Evolutionary conservation across 1,140 invertebrate genomes (phyloP).

Genomic region (Ganaspis sp.): DNA sequence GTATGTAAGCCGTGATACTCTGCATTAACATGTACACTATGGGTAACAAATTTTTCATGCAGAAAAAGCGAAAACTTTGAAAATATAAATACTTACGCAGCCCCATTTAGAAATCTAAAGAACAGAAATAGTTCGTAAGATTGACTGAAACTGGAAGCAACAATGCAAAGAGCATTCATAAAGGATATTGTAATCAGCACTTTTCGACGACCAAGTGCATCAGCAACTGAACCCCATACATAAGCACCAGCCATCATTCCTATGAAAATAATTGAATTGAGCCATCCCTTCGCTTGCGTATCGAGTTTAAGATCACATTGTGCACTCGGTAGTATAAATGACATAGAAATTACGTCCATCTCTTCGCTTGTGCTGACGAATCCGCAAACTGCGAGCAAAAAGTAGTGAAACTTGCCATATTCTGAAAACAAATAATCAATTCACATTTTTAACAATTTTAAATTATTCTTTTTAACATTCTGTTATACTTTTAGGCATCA

Average conservation of each 20-base stretch:
- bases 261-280: conserved; percentile 90
- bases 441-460: too few relatives aligned
- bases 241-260: conserved; percentile 96
- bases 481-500: too few relatives aligned
- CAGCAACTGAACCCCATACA: conserved; percentile 92
- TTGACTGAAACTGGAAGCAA: conserved; percentile 91
- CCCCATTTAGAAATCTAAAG: conserved; percentile 92
- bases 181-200: conserved; percentile 92
- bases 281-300: conserved; percentile 92
- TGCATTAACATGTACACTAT: too few relatives aligned
- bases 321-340: conserved; percentile 94
- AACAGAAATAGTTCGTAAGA: conserved; percentile 91
- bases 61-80: too few relatives aligned
- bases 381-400: conserved; percentile 91
- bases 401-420: conserved; percentile 94
- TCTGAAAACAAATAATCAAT: conserved; percentile 77
- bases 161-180: conserved; percentile 92
- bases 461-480: too few relatives aligned
- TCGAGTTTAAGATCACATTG: conserved; percentile 93
- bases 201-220: conserved; percentile 88
- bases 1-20: too few relatives aligned
- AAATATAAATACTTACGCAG: conserved; percentile 85
- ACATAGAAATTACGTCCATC: conserved; percentile 96
- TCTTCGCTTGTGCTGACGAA: conserved; percentile 96
- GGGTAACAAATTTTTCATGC: too few relatives aligned